Percentiles rank a stretch among this genome's conserved stretches.
phyloP scores from a whole-genome alignment of 64 coral and sea anemone species.

The Astreopora myriophthalma region DNA sequence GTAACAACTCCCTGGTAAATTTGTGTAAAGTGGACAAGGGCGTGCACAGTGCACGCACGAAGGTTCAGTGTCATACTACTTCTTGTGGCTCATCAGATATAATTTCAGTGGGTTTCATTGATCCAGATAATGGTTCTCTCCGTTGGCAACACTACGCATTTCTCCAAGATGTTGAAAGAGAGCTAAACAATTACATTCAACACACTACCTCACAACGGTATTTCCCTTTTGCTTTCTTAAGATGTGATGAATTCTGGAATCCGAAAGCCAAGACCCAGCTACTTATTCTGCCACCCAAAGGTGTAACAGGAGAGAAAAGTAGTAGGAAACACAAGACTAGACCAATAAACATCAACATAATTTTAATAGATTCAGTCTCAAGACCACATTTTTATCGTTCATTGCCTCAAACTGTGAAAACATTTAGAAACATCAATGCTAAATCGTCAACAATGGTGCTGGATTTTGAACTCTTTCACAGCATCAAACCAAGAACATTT shows the following conservation, averaged over 20 bases:
- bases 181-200: constrained; percentile 10
- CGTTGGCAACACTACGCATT: constrained; percentile 4
- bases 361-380: constrained; percentile 85
- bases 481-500: constrained; percentile 79
- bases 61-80: constrained; percentile 1
- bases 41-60: neutral
- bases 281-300: neutral
- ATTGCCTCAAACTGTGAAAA: constrained; percentile 69
- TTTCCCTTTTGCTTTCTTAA: constrained; percentile 22
- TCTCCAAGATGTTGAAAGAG: constrained; percentile 26
- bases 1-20: neutral
- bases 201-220: neutral
- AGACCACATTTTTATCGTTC: constrained; percentile 96
- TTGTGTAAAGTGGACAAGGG: constrained; percentile 1
- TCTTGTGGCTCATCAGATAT: constrained; percentile 25
- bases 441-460: constrained; percentile 65
- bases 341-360: constrained; percentile 80
- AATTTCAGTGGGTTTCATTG: constrained; percentile 20
- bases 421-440: constrained; percentile 32
- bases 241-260: constrained; percentile 35
- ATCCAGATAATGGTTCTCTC: constrained; percentile 15
- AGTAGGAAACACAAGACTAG: neutral
- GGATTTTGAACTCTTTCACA: constrained; percentile 97
- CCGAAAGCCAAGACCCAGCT: constrained; percentile 11
- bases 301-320: neutral